A percentile compares a stretch with the other conserved stretches of the same genome.
Conservation (phyloP, 2,113 vertebrate genomes). For the Crotophaga sulcirostris region DNA sequence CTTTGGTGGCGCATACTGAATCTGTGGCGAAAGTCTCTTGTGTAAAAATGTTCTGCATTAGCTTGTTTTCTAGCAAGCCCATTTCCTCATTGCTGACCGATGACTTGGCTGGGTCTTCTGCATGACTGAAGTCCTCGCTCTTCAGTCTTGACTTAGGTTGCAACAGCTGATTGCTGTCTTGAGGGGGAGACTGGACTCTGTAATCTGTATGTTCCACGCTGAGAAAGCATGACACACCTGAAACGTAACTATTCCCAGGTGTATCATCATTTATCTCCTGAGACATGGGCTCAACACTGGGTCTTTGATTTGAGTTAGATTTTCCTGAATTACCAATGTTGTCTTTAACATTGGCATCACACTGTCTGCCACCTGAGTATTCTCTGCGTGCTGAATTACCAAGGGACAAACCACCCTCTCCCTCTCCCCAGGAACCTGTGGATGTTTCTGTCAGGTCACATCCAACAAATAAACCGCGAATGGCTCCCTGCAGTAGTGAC, state of each 20-base stretch:
- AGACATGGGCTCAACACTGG: background rate
- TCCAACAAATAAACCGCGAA: background rate
- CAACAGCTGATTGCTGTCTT: background rate
- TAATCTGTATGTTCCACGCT: background rate
- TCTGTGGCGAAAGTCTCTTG: background rate
- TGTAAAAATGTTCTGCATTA: slow-evolving; percentile 17
- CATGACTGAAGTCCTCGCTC: background rate
- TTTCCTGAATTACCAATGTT: background rate
- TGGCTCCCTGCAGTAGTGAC: background rate
- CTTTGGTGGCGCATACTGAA: background rate
- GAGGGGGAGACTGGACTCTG: background rate
- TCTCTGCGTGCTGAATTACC: background rate
- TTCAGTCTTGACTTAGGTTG: background rate
- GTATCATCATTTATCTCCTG: background rate
- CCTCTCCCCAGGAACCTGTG: background rate
- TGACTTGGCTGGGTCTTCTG: slow-evolving; percentile 23
- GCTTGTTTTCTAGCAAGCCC: background rate
- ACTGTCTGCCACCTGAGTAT: background rate
- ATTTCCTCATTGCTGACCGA: background rate
- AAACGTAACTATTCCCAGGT: background rate
- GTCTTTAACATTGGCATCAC: background rate
- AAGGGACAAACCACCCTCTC: background rate
- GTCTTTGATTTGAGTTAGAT: background rate
- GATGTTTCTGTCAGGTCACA: background rate
- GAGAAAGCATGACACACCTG: background rate